phyloP scores from a whole-genome alignment of 2,797 vertebrate genomes.

The Erithacus rubecula region DNA sequence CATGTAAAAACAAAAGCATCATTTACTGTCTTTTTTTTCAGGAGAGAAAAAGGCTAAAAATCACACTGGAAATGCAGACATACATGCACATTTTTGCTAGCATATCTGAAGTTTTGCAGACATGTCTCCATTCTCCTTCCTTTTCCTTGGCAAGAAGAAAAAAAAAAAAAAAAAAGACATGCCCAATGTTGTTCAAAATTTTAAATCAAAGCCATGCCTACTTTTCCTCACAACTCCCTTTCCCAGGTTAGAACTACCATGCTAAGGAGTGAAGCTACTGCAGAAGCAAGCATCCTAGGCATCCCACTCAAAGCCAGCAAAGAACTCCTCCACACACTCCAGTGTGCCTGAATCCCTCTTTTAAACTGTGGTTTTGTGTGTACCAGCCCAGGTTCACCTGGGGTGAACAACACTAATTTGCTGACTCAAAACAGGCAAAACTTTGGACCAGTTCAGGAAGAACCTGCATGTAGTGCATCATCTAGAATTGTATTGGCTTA shows the following conservation, averaged over 20 bases:
- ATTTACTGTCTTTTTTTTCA: not conserved
- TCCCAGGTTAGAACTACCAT: not conserved
- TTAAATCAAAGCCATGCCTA: not conserved
- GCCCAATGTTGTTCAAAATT: not conserved
- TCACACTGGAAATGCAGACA: not conserved
- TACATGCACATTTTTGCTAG: not conserved
- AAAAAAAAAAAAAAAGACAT: not conserved
- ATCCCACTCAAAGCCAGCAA: not conserved
- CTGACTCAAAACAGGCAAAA: not conserved
- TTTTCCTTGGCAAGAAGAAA: not conserved
- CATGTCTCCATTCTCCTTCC: not conserved
- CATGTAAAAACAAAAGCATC: not conserved
- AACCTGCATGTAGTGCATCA: not conserved
- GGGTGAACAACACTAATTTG: not conserved
- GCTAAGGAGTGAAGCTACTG: not conserved
- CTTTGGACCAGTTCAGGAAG: not conserved
- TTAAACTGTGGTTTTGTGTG: not conserved
- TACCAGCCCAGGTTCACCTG: fast-evolving
- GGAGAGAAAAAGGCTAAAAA: not conserved
- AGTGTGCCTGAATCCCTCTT: not conserved
- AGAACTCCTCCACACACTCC: not conserved
- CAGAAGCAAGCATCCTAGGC: not conserved
- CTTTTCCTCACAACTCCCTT: not conserved
- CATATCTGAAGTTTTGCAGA: not conserved
- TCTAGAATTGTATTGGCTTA: not conserved